phyloP scores from a whole-genome alignment of 1,140 invertebrate genomes.

The Myzus persicae region DNA sequence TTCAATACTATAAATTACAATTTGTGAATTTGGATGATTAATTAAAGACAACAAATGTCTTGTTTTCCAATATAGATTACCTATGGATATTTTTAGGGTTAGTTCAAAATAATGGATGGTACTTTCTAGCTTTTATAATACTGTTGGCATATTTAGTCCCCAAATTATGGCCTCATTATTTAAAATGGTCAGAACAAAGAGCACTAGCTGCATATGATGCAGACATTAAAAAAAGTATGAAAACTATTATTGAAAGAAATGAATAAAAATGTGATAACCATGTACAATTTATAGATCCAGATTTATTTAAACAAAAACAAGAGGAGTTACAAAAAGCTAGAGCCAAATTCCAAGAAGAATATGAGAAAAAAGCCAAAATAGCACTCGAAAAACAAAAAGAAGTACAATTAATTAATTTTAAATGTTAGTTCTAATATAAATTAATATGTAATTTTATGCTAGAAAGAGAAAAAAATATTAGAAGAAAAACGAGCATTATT shows the following conservation, averaged over 20 bases:
- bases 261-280: background rate
- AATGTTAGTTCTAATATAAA: background rate
- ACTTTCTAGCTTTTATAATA: background rate
- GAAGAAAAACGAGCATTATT: slow-evolving; percentile 47
- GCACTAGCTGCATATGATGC: slow-evolving; percentile 33
- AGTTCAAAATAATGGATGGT: slow-evolving; percentile 43
- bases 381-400: slow-evolving; percentile 61
- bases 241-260: background rate
- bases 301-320: slow-evolving; percentile 58
- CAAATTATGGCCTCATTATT: slow-evolving; percentile 30
- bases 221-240: slow-evolving; percentile 50
- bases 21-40: too few relatives aligned
- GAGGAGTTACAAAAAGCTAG: slow-evolving; percentile 60
- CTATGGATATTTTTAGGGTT: background rate
- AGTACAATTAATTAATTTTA: slow-evolving; percentile 52
- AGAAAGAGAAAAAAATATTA: slow-evolving; percentile 52
- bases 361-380: slow-evolving; percentile 60
- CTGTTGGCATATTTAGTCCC: background rate
- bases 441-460: background rate
- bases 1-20: background rate
- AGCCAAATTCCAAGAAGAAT: slow-evolving; percentile 61
- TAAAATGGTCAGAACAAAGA: slow-evolving; percentile 31
- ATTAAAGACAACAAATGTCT: too few relatives aligned
- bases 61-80: background rate
- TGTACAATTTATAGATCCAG: slow-evolving; percentile 59